Base-by-base conservation (phyloP, 2,113 vertebrate genomes). In the Microtus oregoni region DNA sequence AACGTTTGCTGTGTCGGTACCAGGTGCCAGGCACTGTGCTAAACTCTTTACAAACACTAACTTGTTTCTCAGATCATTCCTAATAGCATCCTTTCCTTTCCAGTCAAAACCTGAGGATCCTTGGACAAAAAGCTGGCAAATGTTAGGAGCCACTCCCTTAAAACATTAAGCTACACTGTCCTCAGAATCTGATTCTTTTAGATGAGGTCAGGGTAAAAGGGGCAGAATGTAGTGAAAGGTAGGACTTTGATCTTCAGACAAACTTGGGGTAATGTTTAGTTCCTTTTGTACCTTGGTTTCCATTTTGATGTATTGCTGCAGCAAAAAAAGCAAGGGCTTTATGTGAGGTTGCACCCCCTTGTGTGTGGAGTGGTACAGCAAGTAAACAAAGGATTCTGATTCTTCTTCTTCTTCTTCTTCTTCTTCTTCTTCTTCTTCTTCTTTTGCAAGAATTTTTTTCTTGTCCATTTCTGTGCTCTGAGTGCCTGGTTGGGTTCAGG, bases 301-400 rank as follows among this genome's bases (percentile, higher is more conserved):
- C 4, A 41, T 90, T 85, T 96, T 98, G 65, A 95, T 88, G 91
- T 67, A 93, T 90, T 14, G 0, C 52, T 96, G 86, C 92, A 77
- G 92, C 72, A 95, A 86, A 19, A 97, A 85, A 35, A 4, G 19
- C 24, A 91, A 92, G n/a, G 9, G 91, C 94, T 94, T 41, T 55
- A 87, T 93, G 77, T 91, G 35, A 91, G 8, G 35, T 86, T 58
- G 85, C 1, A 8, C 97, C 97, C 76, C 47, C 97, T 97, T 96
- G 92, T 97, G 97, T 92, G 10, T 14, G 77, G 19, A 95, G 17
- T 3, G 24, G 24, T 89, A 5, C 88, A 95, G 47, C 91, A 93
- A 95, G 81, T 88, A 95, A 94, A 94, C 81, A 70, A 65, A 32
- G 35, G 22, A 47, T 73, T 72, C 7, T 13, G 13, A n/a, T n/a